A percentile compares a stretch with the other conserved stretches of the same genome.
phyloP scores from a whole-genome alignment of 1,140 invertebrate species.

The Dendroctonus ponderosae region DNA sequence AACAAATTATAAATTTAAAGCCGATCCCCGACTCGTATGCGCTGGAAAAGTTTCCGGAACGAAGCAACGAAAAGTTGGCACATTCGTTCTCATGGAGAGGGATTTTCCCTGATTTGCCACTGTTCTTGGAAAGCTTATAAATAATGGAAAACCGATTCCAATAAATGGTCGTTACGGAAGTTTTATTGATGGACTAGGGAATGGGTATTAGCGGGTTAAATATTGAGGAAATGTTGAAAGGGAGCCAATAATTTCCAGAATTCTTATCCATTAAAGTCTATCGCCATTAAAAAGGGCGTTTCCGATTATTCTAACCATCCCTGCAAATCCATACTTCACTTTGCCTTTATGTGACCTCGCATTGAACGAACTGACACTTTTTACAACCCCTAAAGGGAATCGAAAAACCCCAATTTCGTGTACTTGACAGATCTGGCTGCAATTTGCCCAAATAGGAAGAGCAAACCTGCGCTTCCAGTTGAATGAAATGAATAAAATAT shows the following conservation, averaged over 20 bases:
- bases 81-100: constrained; percentile 8
- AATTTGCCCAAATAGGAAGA: too few relatives aligned
- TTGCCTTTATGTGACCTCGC: too few relatives aligned
- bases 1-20: too few relatives aligned
- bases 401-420: too few relatives aligned
- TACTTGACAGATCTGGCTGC: too few relatives aligned
- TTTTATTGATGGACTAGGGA: constrained; percentile 12
- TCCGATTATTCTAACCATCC: too few relatives aligned
- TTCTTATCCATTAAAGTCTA: too few relatives aligned
- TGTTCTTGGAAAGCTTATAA: constrained; percentile 11
- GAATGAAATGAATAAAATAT: too few relatives aligned
- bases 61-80: constrained; percentile 5
- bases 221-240: constrained; percentile 11
- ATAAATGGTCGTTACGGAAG: constrained; percentile 19
- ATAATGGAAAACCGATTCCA: constrained; percentile 19
- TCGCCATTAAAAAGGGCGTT: too few relatives aligned
- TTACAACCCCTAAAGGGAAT: not conserved
- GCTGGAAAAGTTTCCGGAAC: not conserved
- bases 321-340: too few relatives aligned
- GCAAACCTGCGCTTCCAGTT: too few relatives aligned
- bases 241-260: not conserved
- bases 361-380: not conserved
- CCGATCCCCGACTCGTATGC: too few relatives aligned
- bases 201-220: constrained; percentile 13
- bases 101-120: constrained; percentile 14